Conservation (phyloP, 2,888 invertebrate species). For the Coelopa pilipes region DNA sequence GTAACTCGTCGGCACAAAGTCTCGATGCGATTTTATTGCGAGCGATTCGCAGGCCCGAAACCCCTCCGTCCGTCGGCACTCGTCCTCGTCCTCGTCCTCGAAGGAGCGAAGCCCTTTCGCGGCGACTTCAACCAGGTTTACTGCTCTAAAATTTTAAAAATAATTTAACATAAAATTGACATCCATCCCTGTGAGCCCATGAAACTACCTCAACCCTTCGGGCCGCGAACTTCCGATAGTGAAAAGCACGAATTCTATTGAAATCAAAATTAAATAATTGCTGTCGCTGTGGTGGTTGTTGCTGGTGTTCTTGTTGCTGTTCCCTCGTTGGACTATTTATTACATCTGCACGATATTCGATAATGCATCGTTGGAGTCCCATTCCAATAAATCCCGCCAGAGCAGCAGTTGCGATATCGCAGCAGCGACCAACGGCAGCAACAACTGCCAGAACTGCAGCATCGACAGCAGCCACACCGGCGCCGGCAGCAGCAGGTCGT, state of each 20-base stretch:
- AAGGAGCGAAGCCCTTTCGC: no score
- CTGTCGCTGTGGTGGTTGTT: not conserved
- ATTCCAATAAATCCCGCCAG: not conserved
- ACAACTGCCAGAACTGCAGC: not conserved
- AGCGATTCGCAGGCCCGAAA: no score
- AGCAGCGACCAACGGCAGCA: not conserved
- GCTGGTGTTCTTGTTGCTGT: not conserved
- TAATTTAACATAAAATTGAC: not conserved
- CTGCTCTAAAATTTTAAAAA: not conserved
- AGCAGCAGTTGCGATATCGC: not conserved
- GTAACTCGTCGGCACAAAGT: conserved; percentile 10
- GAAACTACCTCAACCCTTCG: not conserved
- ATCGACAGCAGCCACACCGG: no score
- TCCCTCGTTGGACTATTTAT: not conserved
- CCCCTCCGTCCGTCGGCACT: no score
- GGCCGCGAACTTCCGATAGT: not conserved
- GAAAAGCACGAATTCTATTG: not conserved
- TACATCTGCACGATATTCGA: no score
- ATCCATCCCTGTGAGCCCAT: not conserved
- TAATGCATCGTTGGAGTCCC: no score
- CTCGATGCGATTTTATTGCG: conserved; percentile 2
- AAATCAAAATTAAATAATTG: not conserved
- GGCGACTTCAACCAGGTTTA: not conserved
- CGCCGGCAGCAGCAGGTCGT: no score
- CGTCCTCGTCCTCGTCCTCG: no score